Evolutionary conservation across 2,888 invertebrate genomes (phyloP).

Genomic region (Pyrochroa serraticornis): DNA sequence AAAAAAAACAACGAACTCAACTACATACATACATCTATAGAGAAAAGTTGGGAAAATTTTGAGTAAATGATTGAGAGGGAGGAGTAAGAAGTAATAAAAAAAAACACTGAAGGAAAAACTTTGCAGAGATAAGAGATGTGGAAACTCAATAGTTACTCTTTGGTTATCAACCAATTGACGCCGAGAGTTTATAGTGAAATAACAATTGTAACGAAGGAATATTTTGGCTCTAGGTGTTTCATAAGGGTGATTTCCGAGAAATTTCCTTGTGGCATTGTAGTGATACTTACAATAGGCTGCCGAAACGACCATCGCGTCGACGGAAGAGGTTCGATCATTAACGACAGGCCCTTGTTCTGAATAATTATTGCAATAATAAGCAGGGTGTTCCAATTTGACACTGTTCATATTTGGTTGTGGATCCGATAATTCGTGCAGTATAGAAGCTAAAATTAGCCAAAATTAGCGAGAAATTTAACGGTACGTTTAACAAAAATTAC

Average conservation of each 20-base stretch:
- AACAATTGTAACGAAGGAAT: too few species aligned
- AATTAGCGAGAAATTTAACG: conserved; percentile 34
- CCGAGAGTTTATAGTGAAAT: too few species aligned
- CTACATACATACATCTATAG: too few species aligned
- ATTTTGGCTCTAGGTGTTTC: not conserved
- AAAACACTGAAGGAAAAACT: too few species aligned
- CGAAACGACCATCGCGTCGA: conserved; percentile 72
- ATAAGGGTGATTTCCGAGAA: not conserved
- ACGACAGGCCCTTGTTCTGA: conserved; percentile 70
- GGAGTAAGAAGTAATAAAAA: too few species aligned
- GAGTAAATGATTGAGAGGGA: too few species aligned
- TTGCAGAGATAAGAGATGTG: too few species aligned
- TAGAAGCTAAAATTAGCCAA: conserved; percentile 76
- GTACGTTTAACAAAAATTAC: conserved; percentile 47
- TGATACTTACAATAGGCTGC: conserved; percentile 76
- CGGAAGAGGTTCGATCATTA: conserved; percentile 56
- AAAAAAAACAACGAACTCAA: too few species aligned
- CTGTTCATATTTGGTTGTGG: conserved; percentile 70
- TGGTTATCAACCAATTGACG: too few species aligned
- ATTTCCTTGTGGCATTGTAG: not conserved
- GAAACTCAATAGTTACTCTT: too few species aligned
- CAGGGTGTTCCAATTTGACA: conserved; percentile 82
- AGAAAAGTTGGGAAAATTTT: too few species aligned
- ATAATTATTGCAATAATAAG: conserved; percentile 83
- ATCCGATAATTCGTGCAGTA: conserved; percentile 87